These are phyloP conservation scores for Pelmatolapia mariae DNA, from an alignment of 2,113 vertebrate genomes.

Conservation along the genomic window DNA sequence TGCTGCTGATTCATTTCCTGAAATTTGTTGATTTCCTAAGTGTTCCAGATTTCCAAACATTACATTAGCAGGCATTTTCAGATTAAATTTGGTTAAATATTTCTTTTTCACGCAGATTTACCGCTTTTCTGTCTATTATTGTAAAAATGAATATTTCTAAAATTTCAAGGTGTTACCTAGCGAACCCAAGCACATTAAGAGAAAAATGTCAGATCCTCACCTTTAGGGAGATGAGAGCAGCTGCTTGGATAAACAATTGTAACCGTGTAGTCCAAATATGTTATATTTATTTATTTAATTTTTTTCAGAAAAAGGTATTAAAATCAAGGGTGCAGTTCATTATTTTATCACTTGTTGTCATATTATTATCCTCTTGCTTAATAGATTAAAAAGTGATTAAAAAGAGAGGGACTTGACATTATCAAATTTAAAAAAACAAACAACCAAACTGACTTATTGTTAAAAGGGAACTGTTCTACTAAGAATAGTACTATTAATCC, in stretches of 20 bases:
- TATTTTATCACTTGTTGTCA: background rate
- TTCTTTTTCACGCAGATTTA: fast-evolving
- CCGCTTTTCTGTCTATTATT: background rate
- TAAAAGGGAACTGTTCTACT: background rate
- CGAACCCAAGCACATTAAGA: background rate
- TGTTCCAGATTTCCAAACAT: background rate
- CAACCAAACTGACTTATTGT: background rate
- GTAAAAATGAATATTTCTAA: background rate
- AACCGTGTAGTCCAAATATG: background rate
- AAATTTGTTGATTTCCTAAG: background rate
- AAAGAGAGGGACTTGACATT: background rate
- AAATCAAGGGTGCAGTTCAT: fast-evolving
- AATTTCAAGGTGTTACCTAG: background rate
- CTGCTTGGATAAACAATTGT: background rate
- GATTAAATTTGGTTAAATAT: background rate
- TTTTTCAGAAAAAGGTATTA: background rate
- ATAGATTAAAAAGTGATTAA: background rate
- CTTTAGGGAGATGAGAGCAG: background rate
- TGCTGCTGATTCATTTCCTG: background rate
- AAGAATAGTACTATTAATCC: background rate
- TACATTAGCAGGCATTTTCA: background rate
- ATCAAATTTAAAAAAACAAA: background rate
- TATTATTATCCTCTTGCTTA: background rate
- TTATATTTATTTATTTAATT: background rate
- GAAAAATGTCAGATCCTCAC: background rate